phyloP scores from a whole-genome alignment of 2,888 invertebrate genomes.

The Chalcis sispes region DNA sequence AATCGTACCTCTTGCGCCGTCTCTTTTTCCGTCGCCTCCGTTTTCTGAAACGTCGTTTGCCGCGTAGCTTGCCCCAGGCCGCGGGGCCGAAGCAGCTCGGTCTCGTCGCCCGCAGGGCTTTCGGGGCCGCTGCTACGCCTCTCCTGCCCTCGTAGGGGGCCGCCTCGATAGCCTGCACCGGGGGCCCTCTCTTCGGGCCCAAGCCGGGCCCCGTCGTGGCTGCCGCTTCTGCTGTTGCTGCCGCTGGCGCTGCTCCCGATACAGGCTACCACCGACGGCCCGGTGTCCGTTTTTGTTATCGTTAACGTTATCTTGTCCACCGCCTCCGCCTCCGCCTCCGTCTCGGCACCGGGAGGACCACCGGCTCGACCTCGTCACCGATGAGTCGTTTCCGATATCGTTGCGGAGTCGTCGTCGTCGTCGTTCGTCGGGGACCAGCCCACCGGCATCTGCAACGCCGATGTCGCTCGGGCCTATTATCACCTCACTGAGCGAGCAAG shows the following conservation, averaged over 20 bases:
- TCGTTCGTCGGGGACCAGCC: slow-evolving; percentile 13
- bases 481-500: slow-evolving; percentile 49
- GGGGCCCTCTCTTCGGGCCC: slow-evolving; percentile 73
- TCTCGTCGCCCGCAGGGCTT: slow-evolving; percentile 67
- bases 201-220: slow-evolving; percentile 75
- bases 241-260: background rate
- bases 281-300: slow-evolving; percentile 1
- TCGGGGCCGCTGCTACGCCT: slow-evolving; percentile 75
- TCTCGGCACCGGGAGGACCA: slow-evolving; percentile 14
- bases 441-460: slow-evolving; percentile 32
- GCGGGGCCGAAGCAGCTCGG: slow-evolving; percentile 61
- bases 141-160: slow-evolving; percentile 61
- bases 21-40: slow-evolving; percentile 75
- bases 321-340: slow-evolving; percentile 26
- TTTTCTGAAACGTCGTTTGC: slow-evolving; percentile 70
- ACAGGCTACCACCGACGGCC: background rate
- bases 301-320: background rate
- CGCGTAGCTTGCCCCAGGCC: slow-evolving; percentile 61
- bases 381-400: background rate
- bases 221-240: background rate
- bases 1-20: slow-evolving; percentile 73
- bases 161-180: slow-evolving; percentile 72
- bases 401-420: background rate
- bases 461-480: slow-evolving; percentile 29
- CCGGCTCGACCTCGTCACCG: slow-evolving; percentile 44